Conservation (phyloP, 2,113 vertebrate genomes). For the Hassar affinis region DNA sequence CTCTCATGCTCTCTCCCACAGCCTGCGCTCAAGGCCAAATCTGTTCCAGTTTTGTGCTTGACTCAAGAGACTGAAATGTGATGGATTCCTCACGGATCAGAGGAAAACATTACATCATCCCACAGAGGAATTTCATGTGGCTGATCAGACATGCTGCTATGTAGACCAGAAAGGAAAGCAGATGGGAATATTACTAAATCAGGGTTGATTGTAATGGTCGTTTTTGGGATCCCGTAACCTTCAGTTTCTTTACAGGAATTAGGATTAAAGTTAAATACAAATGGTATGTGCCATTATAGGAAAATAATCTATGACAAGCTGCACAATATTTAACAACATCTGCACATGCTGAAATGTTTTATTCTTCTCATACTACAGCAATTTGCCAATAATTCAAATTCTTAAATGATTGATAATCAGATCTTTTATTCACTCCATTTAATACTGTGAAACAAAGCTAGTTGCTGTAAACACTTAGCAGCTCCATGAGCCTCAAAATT, state of each 20-base stretch:
- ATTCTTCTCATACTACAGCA: background rate
- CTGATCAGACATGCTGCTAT: background rate
- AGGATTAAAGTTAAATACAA: background rate
- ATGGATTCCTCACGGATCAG: conserved; percentile 5
- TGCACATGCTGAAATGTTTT: background rate
- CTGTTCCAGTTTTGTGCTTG: background rate
- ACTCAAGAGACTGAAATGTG: background rate
- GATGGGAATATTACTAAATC: background rate
- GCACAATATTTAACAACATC: background rate
- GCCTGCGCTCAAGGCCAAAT: background rate
- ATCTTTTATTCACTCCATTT: background rate
- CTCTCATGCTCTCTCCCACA: background rate
- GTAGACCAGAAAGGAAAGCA: background rate
- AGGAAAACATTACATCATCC: background rate
- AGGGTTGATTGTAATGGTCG: background rate
- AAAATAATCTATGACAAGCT: background rate
- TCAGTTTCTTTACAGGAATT: background rate
- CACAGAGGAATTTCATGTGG: background rate
- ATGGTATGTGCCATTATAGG: too few species aligned
- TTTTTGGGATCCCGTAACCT: background rate
- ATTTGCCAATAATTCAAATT: background rate
- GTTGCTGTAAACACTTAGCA: background rate
- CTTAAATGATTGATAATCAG: background rate
- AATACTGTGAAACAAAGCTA: background rate
- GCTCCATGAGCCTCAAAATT: background rate